Base-by-base conservation (phyloP, 2,113 vertebrate genomes). In the Coturnix japonica region DNA sequence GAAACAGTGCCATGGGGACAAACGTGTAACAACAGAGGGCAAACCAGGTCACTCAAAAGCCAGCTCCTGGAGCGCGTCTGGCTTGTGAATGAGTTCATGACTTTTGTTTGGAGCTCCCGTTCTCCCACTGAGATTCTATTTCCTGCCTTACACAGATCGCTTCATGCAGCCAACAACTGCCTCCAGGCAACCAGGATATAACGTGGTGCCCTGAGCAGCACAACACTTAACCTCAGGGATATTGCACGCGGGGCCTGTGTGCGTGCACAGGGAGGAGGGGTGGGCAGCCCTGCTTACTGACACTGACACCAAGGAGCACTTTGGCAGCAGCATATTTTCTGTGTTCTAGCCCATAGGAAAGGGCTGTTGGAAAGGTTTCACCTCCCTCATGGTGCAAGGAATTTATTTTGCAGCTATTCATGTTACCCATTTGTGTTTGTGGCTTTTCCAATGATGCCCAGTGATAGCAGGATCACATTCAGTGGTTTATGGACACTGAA, bases 171-270 rank as follows among this genome's bases (percentile, higher is more conserved):
- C 90, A 81, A 25, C 59, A 80, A 43, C 41, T 56, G 92, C 87
- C 81, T 81, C 86, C 25, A 73, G 88, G 92, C 83, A 90, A 85
- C 33, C 22, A 15, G 91, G 61, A 86, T 76, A 30, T 28, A 73
- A 26, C 0, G 1, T 61, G 6, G 63, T 66, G 76, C 93, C 75
- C 75, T 12, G 19, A 89, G 53, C 47, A 78, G 63, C 78, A 44
- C 74, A 69, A 22, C 65, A 30, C 72, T 84, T 81, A 83, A 72
- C 84, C 37, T 65, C 67, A 15, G 57, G 87, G 79, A 46, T 77
- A 20, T 25, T 28, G 30, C 43, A 56, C 71, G 15, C 17, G 3
- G 64, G 43, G 39, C 31, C 5, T 39, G 41, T 20, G 47, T 13
- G 49, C 12, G 25, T 2, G 13, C 3, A 41, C 9, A 12, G 35